These are phyloP conservation scores for Cephus cinctus DNA, from an alignment of 1,140 invertebrate species.

Conservation along the genomic window DNA sequence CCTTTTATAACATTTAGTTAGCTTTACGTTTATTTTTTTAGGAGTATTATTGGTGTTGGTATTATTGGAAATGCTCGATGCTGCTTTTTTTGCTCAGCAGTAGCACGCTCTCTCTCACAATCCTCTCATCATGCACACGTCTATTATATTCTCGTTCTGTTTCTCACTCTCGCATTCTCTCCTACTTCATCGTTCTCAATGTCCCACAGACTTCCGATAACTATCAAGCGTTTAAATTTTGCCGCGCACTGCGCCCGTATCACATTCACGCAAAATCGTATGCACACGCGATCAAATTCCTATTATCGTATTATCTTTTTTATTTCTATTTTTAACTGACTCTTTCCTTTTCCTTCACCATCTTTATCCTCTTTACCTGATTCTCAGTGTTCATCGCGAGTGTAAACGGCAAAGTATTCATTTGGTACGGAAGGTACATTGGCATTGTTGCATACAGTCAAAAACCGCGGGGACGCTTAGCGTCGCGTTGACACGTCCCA, in stretches of 20 bases:
- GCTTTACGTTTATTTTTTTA: conserved; percentile 19
- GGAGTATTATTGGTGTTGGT: conserved; percentile 43
- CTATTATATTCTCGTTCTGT: conserved; percentile 7
- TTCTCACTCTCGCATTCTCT: conserved; percentile 7
- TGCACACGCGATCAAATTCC: not conserved
- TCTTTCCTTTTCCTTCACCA: not conserved
- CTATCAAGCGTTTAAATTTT: no score
- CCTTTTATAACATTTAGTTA: conserved; percentile 21
- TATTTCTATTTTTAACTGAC: not conserved
- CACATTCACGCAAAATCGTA: not conserved
- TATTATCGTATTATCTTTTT: not conserved
- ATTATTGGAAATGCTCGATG: conserved; percentile 45
- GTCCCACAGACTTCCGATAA: conserved; percentile 32
- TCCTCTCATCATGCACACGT: conserved; percentile 20
- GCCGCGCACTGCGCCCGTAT: no score
- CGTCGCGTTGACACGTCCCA: no score
- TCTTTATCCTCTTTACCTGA: no score
- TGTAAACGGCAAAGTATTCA: no score
- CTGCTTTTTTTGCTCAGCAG: not conserved
- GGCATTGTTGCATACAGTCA: no score
- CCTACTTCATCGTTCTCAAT: conserved; percentile 33
- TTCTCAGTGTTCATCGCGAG: no score
- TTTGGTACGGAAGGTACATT: no score
- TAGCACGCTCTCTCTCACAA: conserved; percentile 15
- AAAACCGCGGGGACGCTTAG: no score